Evolutionary conservation across 2,888 invertebrate genomes (phyloP).

Genomic region (Noctuana brunneofusca): DNA sequence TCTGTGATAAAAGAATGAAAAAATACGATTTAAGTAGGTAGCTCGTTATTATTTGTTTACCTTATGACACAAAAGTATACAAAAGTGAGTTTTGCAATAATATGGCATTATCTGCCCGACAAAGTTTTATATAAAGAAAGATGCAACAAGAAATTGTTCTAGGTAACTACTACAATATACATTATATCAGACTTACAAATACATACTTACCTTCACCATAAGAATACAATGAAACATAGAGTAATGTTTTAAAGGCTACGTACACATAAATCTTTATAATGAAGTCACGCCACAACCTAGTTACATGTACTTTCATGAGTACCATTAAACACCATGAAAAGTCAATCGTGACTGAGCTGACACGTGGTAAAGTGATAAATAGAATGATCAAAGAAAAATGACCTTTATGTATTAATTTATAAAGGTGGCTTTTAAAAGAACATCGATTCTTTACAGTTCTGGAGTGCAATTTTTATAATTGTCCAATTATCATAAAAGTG

Average conservation of each 20-base stretch:
- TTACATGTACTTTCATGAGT: conserved; percentile 12
- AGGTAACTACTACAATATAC: too few relatives aligned
- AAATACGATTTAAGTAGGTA: too few relatives aligned
- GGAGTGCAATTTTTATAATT: conserved; percentile 11
- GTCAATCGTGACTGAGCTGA: conserved; percentile 23
- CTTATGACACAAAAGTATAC: too few relatives aligned
- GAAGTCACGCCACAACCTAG: conserved; percentile 15
- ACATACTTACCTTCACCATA: not conserved
- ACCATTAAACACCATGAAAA: conserved; percentile 17
- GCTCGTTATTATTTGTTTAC: too few relatives aligned
- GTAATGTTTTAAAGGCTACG: conserved; percentile 1
- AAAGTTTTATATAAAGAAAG: too few relatives aligned
- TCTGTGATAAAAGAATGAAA: too few relatives aligned
- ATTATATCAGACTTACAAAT: too few relatives aligned
- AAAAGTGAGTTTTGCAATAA: too few relatives aligned
- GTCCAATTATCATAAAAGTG: conserved; percentile 33
- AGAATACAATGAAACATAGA: not conserved
- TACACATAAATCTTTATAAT: conserved; percentile 11
- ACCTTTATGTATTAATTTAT: not conserved
- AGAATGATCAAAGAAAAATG: not conserved
- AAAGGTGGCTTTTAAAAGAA: not conserved
- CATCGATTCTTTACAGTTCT: not conserved
- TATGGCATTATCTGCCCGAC: too few relatives aligned
- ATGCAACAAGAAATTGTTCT: too few relatives aligned
- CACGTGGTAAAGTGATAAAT: conserved; percentile 14